Percentiles rank a stretch among this genome's conserved stretches.
Evolutionary conservation across 2,113 vertebrate species (phyloP).

Genomic region (Hiodon tergisus): DNA sequence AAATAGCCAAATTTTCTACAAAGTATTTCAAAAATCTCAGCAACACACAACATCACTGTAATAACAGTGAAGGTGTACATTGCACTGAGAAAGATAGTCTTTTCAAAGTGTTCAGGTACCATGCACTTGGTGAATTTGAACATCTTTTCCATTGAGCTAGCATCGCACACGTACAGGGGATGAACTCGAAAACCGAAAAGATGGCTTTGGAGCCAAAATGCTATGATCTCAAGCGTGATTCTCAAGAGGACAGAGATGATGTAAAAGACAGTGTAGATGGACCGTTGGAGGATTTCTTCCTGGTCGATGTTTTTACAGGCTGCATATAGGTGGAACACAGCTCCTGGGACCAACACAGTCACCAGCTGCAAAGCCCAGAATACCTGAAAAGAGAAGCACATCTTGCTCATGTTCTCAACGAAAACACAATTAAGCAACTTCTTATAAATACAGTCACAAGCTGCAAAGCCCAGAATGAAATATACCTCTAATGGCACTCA

Average conservation of each 20-base stretch:
- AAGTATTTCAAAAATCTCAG: conserved; percentile 78
- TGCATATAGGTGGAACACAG: conserved; percentile 76
- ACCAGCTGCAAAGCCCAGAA: conserved; percentile 78
- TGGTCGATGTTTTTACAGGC: conserved; percentile 76
- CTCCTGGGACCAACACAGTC: conserved; percentile 73
- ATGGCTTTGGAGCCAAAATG: conserved; percentile 81
- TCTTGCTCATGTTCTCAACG: neutral
- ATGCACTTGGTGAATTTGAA: conserved; percentile 71
- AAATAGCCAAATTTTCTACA: conserved; percentile 70
- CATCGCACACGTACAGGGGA: conserved; percentile 69
- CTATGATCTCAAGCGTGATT: conserved; percentile 74
- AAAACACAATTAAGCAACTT: neutral
- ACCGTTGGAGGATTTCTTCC: conserved; percentile 76
- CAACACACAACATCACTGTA: conserved; percentile 70
- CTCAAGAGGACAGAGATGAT: conserved; percentile 79
- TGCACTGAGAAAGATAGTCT: conserved; percentile 82
- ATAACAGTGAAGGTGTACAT: conserved; percentile 83
- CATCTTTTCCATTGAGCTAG: conserved; percentile 61
- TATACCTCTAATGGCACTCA: too few species aligned
- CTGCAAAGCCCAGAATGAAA: too few species aligned
- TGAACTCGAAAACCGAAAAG: conserved; percentile 81
- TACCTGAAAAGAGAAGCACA: conserved; percentile 59
- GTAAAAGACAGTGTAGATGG: conserved; percentile 69
- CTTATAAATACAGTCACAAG: too few species aligned
- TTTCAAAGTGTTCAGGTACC: conserved; percentile 85